Conservation (phyloP, 2,113 vertebrate species). For the Numenius arquata region DNA sequence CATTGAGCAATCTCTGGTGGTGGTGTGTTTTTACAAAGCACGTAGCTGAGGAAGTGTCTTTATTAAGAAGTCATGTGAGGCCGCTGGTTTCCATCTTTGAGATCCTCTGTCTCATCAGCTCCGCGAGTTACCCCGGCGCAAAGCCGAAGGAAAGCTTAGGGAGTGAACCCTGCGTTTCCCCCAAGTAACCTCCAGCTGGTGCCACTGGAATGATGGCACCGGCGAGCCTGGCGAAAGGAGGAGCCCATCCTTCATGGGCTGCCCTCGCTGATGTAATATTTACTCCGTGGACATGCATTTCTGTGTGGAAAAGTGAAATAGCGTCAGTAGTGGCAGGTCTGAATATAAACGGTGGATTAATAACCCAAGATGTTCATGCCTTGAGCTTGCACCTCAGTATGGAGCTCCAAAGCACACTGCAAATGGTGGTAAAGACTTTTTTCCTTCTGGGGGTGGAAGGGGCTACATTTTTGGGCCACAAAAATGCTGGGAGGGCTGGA, state of each 20-base stretch:
- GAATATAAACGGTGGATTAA: not conserved
- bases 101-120: not conserved
- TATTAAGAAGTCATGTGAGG: not conserved
- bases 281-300: not conserved
- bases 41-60: not conserved
- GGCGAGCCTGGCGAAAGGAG: not conserved
- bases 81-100: not conserved
- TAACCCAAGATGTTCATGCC: not conserved
- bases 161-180: not conserved
- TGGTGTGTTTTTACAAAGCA: not conserved
- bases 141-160: not conserved
- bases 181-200: not conserved
- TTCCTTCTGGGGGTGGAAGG: not conserved
- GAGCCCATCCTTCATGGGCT: not conserved
- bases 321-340: not conserved
- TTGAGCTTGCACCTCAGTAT: rapidly evolving
- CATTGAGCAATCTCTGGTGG: not conserved
- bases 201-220: not conserved
- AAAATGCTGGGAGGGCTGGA: rapidly evolving
- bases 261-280: not conserved
- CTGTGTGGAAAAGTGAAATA: not conserved
- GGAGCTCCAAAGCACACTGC: not conserved
- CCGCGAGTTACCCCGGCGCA: not conserved
- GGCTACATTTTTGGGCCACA: not conserved
- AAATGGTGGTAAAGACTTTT: not conserved